A percentile compares a stretch with the other conserved stretches of the same genome.
Evolutionary conservation across 2,113 vertebrate genomes (phyloP).

Genomic region (Crotalus helleri): DNA sequence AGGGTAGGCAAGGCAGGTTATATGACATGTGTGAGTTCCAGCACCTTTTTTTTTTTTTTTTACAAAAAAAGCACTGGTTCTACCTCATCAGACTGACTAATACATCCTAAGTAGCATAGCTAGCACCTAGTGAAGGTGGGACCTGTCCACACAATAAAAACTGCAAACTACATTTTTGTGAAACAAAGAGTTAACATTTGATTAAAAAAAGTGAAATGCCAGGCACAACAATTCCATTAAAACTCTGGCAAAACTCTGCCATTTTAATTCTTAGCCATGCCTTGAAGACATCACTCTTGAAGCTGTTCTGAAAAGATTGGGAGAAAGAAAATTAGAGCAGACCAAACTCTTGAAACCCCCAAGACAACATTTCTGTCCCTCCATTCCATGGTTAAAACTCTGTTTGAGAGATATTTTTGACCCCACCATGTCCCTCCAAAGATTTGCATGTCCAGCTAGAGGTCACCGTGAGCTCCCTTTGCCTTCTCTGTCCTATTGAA

Average conservation of each 20-base stretch:
- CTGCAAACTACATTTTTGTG: too few species aligned
- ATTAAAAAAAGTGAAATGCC: background rate
- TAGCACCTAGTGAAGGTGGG: too few species aligned
- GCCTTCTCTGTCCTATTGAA: background rate
- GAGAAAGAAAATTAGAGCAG: background rate
- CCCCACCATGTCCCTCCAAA: background rate
- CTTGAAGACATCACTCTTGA: background rate
- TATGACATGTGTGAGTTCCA: too few species aligned
- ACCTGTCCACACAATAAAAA: too few species aligned
- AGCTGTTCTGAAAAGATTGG: background rate
- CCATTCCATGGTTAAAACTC: background rate
- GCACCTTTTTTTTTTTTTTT: too few species aligned
- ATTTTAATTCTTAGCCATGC: background rate
- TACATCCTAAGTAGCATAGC: too few species aligned
- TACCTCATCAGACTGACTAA: too few species aligned
- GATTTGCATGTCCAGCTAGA: background rate
- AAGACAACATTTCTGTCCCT: background rate
- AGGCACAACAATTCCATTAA: background rate
- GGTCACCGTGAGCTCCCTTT: background rate
- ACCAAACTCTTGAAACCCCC: background rate
- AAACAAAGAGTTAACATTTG: background rate
- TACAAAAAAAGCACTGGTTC: too few species aligned
- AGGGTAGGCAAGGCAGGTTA: too few species aligned
- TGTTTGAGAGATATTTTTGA: background rate
- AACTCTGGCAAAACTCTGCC: background rate